Conservation (phyloP, 2,797 vertebrate species). For the Oophaga sylvatica region DNA sequence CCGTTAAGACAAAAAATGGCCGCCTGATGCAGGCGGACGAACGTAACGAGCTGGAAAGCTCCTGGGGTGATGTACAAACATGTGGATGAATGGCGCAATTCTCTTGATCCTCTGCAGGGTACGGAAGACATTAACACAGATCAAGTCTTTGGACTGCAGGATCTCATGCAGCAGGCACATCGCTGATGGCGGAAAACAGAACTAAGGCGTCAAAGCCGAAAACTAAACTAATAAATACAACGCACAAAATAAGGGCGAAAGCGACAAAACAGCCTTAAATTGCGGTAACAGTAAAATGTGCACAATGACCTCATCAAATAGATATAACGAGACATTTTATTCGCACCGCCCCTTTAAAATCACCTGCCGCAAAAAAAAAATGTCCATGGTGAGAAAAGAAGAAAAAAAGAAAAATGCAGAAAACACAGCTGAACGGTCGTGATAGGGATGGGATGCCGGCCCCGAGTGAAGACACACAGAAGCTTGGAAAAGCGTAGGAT, state of each 20-base stretch:
- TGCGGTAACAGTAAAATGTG: background rate
- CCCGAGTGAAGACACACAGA: background rate
- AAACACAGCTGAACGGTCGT: conserved; percentile 11
- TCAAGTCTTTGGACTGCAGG: conserved; percentile 34
- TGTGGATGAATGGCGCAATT: too few relatives aligned
- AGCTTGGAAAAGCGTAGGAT: background rate
- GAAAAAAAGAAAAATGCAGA: background rate
- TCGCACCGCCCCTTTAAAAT: background rate
- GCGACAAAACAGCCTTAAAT: background rate
- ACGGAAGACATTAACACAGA: conserved; percentile 36
- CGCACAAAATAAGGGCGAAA: background rate
- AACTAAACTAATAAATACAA: conserved; percentile 28
- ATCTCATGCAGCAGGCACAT: conserved; percentile 34
- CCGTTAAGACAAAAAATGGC: background rate
- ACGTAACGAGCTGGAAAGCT: background rate
- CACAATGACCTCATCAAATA: background rate
- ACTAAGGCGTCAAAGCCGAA: background rate
- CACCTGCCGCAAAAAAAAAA: background rate
- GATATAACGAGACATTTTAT: background rate
- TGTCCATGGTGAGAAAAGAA: background rate
- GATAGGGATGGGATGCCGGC: background rate
- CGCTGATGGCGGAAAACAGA: background rate
- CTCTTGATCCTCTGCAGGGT: background rate
- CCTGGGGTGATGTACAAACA: background rate
- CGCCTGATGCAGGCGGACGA: conserved; percentile 39